Base-by-base conservation (phyloP, 2,797 vertebrate species). In the Morelia viridis region DNA sequence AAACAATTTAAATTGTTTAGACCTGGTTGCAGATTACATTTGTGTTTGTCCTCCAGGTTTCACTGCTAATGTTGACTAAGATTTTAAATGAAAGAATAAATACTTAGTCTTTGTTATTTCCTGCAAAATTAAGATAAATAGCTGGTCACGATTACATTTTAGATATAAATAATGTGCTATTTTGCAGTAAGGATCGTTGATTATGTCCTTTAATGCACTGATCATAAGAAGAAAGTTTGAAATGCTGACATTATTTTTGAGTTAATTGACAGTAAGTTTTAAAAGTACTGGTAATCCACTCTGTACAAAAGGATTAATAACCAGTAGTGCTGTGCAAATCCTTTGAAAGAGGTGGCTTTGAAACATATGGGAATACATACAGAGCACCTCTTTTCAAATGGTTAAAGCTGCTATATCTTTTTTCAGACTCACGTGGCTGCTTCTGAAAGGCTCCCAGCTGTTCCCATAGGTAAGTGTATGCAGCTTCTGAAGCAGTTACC, bases 1-100 rank as follows among this genome's bases (percentile, higher is more conserved):
- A 96, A 98, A 96, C 95, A 98, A 98, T 96, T 98, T 97, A 92
- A 97, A 97, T 50, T 98, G 97, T 94, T 97, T 98, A 97, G 97
- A 98, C 94, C 96, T 98, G 94, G 96, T 97, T 94, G 96, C 94
- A 94, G 97, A 97, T 96, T 98, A 97, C 93, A 92, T 96, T 94
- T 98, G 97, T 94, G 65, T 97, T 96, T 98, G 97, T 96, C 97
- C 96, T 95, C 93, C 91, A 95, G 97, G 97, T 94, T 98, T 97
- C 94, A 95, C 95, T 89, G 97, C 97, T 98, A 97, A 98, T 31
- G 41, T 89, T 86, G 87, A 95, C 91, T 91, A 94, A 95, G 60
- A 89, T 1, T 64, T 84, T 91, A 26, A 15, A 90, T 94, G 92
- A 85, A 24, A 83, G 0, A 46, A 60, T 90, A 94, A 94, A 92